phyloP scores from a whole-genome alignment of 2,113 vertebrate species.

The Cottus gobio region DNA sequence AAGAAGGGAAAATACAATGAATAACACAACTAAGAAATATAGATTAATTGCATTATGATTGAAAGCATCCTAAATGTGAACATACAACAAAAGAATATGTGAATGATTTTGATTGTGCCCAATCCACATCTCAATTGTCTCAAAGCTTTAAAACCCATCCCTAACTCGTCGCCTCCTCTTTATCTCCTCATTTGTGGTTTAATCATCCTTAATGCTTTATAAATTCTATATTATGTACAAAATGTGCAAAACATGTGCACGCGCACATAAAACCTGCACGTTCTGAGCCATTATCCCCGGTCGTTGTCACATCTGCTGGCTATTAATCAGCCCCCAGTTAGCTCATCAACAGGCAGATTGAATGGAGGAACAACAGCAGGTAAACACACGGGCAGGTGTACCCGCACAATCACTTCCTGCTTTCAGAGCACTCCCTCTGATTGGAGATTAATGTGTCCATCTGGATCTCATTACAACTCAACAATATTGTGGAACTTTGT shows the following conservation, averaged over 20 bases:
- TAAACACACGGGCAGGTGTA: conserved; percentile 65
- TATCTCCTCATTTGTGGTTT: conserved; percentile 53
- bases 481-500: conserved; percentile 49
- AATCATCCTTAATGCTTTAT: conserved; percentile 45
- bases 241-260: conserved; percentile 22
- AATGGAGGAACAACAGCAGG: conserved; percentile 63
- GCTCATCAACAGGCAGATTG: conserved; percentile 56
- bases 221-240: conserved; percentile 40
- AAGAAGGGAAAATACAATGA: not conserved
- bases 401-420: conserved; percentile 21
- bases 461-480: conserved; percentile 63
- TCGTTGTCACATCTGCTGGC: conserved; percentile 69
- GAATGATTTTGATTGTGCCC: not conserved
- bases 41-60: not conserved
- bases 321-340: conserved; percentile 74
- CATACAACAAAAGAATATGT: not conserved
- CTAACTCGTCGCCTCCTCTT: conserved; percentile 24
- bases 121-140: conserved; percentile 21
- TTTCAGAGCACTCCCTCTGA: conserved; percentile 44
- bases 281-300: conserved; percentile 61
- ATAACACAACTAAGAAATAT: not conserved
- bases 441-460: conserved; percentile 66
- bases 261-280: conserved; percentile 30
- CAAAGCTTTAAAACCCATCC: not conserved
- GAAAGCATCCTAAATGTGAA: not conserved